These are phyloP conservation scores for Seladonia tumulorum DNA, from an alignment of 2,888 invertebrate genomes.

Conservation along the genomic window DNA sequence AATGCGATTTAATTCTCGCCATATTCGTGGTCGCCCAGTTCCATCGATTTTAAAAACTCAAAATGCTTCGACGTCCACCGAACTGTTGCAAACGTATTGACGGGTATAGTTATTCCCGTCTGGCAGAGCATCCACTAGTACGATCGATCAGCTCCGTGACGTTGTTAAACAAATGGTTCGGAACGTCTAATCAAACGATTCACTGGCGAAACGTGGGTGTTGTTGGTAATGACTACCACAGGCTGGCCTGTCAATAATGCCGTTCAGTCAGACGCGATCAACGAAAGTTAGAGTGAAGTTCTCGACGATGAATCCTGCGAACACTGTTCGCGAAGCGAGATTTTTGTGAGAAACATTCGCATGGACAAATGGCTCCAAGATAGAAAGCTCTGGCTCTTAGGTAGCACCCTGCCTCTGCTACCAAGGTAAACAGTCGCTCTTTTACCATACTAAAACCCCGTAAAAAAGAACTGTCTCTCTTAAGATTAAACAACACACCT, in stretches of 20 bases:
- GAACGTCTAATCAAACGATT: conserved; percentile 42
- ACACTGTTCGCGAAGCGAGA: conserved; percentile 26
- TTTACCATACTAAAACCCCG: neutral
- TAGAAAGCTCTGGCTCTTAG: conserved; percentile 95
- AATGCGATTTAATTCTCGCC: neutral
- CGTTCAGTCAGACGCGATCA: conserved; percentile 35
- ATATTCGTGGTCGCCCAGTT: no score
- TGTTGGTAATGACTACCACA: conserved; percentile 23
- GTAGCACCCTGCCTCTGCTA: conserved; percentile 93
- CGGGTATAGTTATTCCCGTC: conserved; percentile 5
- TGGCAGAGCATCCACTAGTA: conserved; percentile 7
- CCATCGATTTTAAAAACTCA: neutral
- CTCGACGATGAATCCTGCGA: conserved; percentile 38
- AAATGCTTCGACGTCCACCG: neutral
- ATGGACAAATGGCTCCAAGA: conserved; percentile 98
- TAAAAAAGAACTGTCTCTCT: neutral
- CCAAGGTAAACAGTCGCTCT: conserved; percentile 87
- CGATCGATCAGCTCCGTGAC: conserved; percentile 55
- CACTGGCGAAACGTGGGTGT: conserved; percentile 42
- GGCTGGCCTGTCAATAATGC: conserved; percentile 56
- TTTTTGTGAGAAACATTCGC: conserved; percentile 79
- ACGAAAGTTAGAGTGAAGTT: conserved; percentile 25
- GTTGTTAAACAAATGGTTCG: conserved; percentile 53
- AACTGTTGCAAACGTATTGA: conserved; percentile 7
- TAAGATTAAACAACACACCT: neutral